These are phyloP conservation scores for Pterostichus madidus DNA, from an alignment of 2,888 invertebrate species.

Conservation along the genomic window DNA sequence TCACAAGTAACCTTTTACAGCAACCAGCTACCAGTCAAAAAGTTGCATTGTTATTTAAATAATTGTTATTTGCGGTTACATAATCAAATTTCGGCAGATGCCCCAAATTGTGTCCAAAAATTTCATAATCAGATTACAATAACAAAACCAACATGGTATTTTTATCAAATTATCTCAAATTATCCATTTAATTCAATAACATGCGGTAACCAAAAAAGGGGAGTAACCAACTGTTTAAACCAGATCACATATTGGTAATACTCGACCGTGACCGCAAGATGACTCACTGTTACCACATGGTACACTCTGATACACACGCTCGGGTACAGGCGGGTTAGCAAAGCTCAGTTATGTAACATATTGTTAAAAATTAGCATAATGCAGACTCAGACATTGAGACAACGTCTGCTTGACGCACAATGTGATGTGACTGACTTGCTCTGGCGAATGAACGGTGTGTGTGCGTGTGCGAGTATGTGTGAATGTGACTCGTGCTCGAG, in stretches of 20 bases:
- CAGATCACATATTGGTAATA: conserved; percentile 23
- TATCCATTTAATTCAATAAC: conserved; percentile 36
- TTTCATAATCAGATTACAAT: conserved; percentile 37
- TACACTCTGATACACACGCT: conserved; percentile 1
- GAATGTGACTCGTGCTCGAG: neutral
- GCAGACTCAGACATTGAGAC: conserved; percentile 6
- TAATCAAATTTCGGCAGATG: too few relatives aligned
- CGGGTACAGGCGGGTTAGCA: neutral
- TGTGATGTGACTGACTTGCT: neutral
- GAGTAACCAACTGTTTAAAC: conserved; percentile 31
- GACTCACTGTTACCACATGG: conserved; percentile 44
- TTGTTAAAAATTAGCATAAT: conserved; percentile 35
- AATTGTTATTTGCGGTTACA: too few relatives aligned
- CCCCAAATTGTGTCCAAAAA: too few relatives aligned
- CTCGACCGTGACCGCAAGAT: conserved; percentile 49
- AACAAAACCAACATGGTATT: neutral
- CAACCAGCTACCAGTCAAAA: too few relatives aligned
- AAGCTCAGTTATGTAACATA: neutral
- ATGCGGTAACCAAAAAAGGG: conserved; percentile 29
- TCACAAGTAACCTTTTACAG: too few relatives aligned
- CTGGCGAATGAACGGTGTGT: neutral
- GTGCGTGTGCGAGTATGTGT: too few relatives aligned
- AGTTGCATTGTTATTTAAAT: too few relatives aligned
- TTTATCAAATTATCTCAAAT: conserved; percentile 15
- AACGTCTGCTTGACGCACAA: neutral